A percentile compares a stretch with the other conserved stretches of the same genome.
Conservation (phyloP, 2,797 vertebrate genomes). For the Coregonus ussuriensis region DNA sequence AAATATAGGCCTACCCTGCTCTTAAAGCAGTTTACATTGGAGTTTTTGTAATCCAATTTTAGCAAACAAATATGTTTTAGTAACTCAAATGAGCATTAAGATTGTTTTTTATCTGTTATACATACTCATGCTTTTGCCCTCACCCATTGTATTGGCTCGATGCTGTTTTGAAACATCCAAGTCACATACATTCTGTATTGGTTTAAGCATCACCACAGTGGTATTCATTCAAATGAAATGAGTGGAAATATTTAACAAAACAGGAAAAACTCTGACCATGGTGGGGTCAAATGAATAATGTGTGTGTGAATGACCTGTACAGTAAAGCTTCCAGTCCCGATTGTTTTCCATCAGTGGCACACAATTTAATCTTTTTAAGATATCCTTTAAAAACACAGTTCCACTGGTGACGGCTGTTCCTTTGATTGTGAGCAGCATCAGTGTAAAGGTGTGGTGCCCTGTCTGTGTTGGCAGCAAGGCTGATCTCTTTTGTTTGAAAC, state of each 20-base stretch:
- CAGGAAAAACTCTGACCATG: constrained; percentile 82
- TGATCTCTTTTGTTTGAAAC: constrained; percentile 90
- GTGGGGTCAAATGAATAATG: constrained; percentile 78
- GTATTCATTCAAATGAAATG: background rate
- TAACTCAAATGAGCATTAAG: background rate
- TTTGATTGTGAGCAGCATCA: constrained; percentile 89
- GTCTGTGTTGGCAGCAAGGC: constrained; percentile 87
- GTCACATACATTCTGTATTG: background rate
- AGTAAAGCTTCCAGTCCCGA: constrained; percentile 70
- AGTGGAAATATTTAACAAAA: constrained; percentile 60
- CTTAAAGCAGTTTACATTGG: constrained; percentile 32
- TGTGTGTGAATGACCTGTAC: constrained; percentile 72
- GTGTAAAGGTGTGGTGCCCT: constrained; percentile 88
- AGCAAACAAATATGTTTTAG: background rate
- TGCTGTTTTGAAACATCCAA: background rate
- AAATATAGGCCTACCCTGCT: constrained; percentile 28
- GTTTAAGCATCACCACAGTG: background rate
- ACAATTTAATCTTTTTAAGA: constrained; percentile 87
- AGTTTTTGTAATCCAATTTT: background rate
- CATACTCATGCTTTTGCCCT: background rate
- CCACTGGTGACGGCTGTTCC: constrained; percentile 87
- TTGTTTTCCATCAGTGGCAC: constrained; percentile 88
- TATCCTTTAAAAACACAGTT: constrained; percentile 79
- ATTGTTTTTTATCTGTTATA: background rate
- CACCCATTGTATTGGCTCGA: background rate